These are phyloP conservation scores for Rafetus swinhoei DNA, from an alignment of 2,113 vertebrate species.

Conservation along the genomic window DNA sequence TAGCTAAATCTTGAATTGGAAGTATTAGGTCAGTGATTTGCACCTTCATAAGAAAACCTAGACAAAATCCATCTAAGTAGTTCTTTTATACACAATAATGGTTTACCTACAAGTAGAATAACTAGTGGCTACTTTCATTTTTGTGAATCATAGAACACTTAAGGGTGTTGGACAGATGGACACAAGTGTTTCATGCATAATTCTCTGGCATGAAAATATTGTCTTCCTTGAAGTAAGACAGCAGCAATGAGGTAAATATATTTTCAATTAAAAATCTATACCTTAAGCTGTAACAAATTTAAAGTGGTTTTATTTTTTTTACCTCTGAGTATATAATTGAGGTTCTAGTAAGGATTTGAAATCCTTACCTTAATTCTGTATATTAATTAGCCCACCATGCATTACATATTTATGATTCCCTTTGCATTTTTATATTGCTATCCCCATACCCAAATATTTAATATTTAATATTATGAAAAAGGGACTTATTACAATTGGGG, in stretches of 20 bases:
- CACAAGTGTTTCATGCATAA: conserved; percentile 4
- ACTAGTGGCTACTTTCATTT: conserved; percentile 54
- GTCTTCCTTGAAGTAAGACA: conserved; percentile 44
- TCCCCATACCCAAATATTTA: not conserved
- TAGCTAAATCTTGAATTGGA: conserved; percentile 72
- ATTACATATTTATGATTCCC: conserved; percentile 15
- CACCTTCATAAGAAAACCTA: conserved; percentile 70
- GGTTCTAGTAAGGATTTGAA: conserved; percentile 23
- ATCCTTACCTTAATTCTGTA: not conserved
- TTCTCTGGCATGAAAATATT: conserved; percentile 21
- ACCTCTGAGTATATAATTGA: not conserved
- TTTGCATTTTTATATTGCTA: not conserved
- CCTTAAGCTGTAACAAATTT: conserved; percentile 3
- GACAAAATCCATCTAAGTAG: conserved; percentile 72
- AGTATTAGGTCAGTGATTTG: conserved; percentile 73
- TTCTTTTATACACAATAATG: conserved; percentile 67
- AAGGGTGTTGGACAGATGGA: conserved; percentile 19
- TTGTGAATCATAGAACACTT: conserved; percentile 51
- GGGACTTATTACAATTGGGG: not conserved
- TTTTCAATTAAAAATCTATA: not conserved
- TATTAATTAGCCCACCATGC: conserved; percentile 5
- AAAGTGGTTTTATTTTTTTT: conserved; percentile 22
- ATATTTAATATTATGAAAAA: not conserved
- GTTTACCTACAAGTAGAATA: conserved; percentile 64
- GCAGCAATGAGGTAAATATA: not conserved